These are phyloP conservation scores for Mus spretus DNA, from an alignment of 2,797 vertebrate genomes.

Conservation along the genomic window DNA sequence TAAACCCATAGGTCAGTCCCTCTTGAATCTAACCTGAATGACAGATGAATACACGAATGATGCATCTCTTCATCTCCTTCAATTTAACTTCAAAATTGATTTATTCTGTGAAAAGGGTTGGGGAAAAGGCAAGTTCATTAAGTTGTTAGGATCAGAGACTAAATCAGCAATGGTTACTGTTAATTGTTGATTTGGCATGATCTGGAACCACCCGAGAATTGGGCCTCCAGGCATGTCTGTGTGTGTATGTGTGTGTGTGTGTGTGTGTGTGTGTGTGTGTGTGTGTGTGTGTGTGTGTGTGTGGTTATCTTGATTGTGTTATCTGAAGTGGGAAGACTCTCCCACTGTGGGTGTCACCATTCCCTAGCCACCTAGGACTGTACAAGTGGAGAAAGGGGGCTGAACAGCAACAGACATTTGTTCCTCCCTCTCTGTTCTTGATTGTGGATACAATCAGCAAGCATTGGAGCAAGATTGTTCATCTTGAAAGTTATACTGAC, in stretches of 20 bases:
- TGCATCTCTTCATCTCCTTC: neutral
- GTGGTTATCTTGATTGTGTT: neutral
- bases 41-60: neutral
- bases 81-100: neutral
- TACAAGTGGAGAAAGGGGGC: neutral
- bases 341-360: neutral
- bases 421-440: neutral
- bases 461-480: neutral
- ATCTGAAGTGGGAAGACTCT: neutral
- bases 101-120: neutral
- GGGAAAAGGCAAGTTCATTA: neutral
- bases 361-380: neutral
- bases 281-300: too few species aligned
- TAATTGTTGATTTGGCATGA: neutral
- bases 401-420: neutral
- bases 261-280: neutral
- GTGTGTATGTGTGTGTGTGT: too few species aligned
- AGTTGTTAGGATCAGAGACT: neutral
- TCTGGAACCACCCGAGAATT: neutral
- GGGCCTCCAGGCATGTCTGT: neutral
- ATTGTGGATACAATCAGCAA: neutral
- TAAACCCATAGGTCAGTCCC: neutral
- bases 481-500: neutral
- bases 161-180: neutral
- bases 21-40: neutral